These are phyloP conservation scores for Eufriesea mexicana DNA, from an alignment of 1,140 invertebrate species.

Conservation along the genomic window DNA sequence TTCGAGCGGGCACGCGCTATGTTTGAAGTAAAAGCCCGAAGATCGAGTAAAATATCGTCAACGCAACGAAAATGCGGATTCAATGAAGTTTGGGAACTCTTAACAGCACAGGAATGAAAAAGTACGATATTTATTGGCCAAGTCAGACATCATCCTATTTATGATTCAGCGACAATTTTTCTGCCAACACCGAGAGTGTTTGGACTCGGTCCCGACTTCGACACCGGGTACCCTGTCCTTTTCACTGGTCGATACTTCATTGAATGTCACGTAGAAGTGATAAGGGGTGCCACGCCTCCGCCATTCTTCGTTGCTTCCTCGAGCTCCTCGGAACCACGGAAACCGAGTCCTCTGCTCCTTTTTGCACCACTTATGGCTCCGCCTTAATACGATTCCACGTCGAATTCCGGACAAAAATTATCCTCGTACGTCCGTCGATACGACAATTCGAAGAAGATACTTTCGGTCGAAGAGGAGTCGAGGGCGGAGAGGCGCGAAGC, in stretches of 20 bases:
- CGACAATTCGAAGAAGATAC: neutral
- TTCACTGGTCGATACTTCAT: constrained; percentile 29
- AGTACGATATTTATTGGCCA: neutral
- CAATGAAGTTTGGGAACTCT: neutral
- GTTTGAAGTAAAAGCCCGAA: neutral
- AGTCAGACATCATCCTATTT: neutral
- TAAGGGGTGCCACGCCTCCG: constrained; percentile 38
- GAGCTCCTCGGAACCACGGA: neutral
- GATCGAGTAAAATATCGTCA: neutral
- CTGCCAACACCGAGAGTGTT: neutral
- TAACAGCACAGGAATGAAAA: neutral
- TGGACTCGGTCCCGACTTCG: constrained; percentile 12
- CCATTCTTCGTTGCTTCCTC: neutral
- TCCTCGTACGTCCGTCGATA: neutral
- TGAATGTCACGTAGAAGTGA: constrained; percentile 30
- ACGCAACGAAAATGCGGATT: neutral
- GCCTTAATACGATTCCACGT: neutral
- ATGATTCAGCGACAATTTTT: constrained; percentile 1
- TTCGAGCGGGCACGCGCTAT: neutral
- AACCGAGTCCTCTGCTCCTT: neutral
- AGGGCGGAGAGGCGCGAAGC: neutral
- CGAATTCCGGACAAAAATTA: neutral
- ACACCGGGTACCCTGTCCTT: constrained; percentile 19
- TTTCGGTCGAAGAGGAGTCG: too few species aligned
- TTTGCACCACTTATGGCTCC: neutral